Percentiles rank a stretch among this genome's conserved stretches.
These are phyloP conservation scores for Myocastor coypus DNA, from an alignment of 2,113 vertebrate species.

Conservation along the genomic window DNA sequence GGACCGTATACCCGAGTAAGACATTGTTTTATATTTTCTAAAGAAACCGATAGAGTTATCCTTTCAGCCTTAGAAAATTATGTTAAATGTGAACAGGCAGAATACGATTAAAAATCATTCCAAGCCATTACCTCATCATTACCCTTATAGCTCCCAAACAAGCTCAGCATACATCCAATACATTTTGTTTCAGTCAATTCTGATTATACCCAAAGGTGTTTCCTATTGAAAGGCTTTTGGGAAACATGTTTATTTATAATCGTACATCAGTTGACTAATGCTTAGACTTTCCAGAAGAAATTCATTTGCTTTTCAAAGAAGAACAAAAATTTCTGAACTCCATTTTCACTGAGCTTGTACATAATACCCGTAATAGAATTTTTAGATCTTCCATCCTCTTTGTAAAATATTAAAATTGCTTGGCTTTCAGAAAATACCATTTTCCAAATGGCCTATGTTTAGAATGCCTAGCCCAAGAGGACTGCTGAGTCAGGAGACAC, in stretches of 20 bases:
- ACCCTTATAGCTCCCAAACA: conserved; percentile 5
- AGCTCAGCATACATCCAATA: not conserved
- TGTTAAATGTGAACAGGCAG: not conserved
- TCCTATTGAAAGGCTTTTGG: not conserved
- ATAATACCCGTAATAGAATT: not conserved
- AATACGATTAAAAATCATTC: not conserved
- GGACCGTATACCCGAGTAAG: not conserved
- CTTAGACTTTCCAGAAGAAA: conserved; percentile 33
- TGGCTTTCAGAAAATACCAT: conserved; percentile 8
- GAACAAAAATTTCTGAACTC: not conserved
- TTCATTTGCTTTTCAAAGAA: conserved; percentile 39
- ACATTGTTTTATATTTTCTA: not conserved
- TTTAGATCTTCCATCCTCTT: not conserved
- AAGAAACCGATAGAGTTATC: conserved; percentile 3
- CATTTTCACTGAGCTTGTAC: conserved; percentile 15
- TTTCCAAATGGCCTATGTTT: conserved; percentile 23
- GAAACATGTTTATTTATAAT: conserved; percentile 13
- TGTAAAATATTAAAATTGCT: conserved; percentile 58
- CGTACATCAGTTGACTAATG: not conserved
- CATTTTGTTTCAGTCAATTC: conserved; percentile 46
- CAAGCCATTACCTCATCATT: not conserved
- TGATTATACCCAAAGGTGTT: conserved; percentile 28
- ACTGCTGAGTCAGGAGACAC: conserved; percentile 33
- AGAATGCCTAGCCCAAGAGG: conserved; percentile 6
- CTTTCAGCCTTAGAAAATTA: conserved; percentile 37